These are phyloP conservation scores for Thereva unica DNA, from an alignment of 2,888 invertebrate species.

Conservation along the genomic window DNA sequence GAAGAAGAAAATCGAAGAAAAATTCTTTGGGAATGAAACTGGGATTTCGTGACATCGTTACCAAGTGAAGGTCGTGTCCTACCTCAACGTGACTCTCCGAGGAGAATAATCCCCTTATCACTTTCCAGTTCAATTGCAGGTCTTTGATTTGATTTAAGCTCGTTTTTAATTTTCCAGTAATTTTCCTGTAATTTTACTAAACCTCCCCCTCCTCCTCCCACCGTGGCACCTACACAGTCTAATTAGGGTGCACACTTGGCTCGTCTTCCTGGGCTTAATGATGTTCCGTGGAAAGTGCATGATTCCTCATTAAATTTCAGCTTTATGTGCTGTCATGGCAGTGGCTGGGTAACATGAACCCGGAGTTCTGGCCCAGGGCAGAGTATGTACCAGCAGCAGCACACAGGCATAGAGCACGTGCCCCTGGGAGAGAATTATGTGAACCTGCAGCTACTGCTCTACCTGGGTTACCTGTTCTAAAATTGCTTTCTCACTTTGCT, in stretches of 20 bases:
- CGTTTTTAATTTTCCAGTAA: neutral
- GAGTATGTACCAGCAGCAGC: neutral
- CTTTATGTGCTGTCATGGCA: neutral
- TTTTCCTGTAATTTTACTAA: conserved; percentile 9
- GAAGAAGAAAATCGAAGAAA: too few relatives aligned
- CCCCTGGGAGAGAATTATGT: conserved; percentile 15
- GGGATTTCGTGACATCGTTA: too few relatives aligned
- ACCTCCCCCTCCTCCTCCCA: neutral
- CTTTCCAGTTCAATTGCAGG: too few relatives aligned
- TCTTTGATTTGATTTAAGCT: too few relatives aligned
- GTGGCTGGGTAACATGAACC: neutral
- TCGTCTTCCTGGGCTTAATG: conserved; percentile 5
- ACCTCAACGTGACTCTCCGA: too few relatives aligned
- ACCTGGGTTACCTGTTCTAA: neutral
- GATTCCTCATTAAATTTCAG: conserved; percentile 32
- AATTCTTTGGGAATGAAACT: too few relatives aligned
- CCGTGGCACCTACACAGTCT: neutral
- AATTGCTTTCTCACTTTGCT: conserved; percentile 2
- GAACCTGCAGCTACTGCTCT: conserved; percentile 19
- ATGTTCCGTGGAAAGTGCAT: conserved; percentile 19
- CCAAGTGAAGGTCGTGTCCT: too few relatives aligned
- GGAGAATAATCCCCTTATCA: too few relatives aligned
- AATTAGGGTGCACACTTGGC: conserved; percentile 4
- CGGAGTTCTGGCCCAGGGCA: neutral
- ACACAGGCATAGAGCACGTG: neutral